Evolutionary conservation across 2,888 invertebrate genomes (phyloP).

Genomic region (Bedellia somnulentella): DNA sequence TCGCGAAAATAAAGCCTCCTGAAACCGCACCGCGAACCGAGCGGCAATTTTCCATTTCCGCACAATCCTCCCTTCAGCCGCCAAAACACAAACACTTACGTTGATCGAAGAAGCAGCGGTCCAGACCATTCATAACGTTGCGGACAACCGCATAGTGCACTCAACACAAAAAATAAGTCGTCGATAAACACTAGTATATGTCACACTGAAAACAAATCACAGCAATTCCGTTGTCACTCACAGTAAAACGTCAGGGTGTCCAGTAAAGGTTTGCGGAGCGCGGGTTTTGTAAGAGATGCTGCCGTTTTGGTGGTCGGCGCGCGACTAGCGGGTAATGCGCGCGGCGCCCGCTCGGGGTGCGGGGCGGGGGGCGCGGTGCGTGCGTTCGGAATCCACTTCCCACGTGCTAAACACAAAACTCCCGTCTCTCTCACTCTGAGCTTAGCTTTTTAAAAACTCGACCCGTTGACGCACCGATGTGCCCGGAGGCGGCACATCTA

Average conservation of each 20-base stretch:
- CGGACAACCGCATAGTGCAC: conserved; percentile 55
- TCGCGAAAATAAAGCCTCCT: conserved; percentile 26
- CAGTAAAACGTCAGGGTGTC: conserved; percentile 44
- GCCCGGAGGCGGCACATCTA: conserved; percentile 42
- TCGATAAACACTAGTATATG: conserved; percentile 37
- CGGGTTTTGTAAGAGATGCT: conserved; percentile 20
- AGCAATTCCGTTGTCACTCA: conserved; percentile 45
- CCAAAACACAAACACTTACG: conserved; percentile 47
- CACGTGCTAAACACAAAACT: conserved; percentile 52
- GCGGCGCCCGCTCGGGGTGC: conserved; percentile 25
- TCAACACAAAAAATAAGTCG: conserved; percentile 39
- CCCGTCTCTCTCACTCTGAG: conserved; percentile 52
- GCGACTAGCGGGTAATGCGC: conserved; percentile 46
- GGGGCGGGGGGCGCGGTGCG: conserved; percentile 39
- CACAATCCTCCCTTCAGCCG: conserved; percentile 15
- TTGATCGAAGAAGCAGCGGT: conserved; percentile 61
- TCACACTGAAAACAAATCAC: conserved; percentile 54
- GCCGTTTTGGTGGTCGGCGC: conserved; percentile 51
- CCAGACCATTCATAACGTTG: conserved; percentile 59
- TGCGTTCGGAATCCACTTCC: conserved; percentile 59
- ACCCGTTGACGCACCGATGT: conserved; percentile 50
- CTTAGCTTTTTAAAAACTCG: conserved; percentile 55
- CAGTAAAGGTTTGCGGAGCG: conserved; percentile 16
- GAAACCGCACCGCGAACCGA: conserved; percentile 31
- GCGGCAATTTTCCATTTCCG: conserved; percentile 27